A percentile compares a stretch with the other conserved stretches of the same genome.
phyloP scores from a whole-genome alignment of 2,888 invertebrate species.

The Dromius quadrimaculatus region DNA sequence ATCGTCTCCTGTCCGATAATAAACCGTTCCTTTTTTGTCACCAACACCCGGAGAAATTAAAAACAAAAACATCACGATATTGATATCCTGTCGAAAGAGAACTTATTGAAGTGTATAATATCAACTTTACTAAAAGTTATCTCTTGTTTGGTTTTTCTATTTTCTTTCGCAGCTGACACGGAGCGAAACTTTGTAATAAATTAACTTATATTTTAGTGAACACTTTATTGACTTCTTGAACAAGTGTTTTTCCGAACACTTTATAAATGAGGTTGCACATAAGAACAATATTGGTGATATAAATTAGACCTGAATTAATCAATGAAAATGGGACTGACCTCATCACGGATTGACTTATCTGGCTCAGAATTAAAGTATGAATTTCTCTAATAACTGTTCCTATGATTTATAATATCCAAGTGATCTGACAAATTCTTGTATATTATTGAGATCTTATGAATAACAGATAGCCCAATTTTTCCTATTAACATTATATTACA shows the following conservation, averaged over 20 bases:
- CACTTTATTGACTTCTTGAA: background rate
- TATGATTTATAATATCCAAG: too few species aligned
- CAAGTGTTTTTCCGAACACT: too few species aligned
- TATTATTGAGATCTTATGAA: too few species aligned
- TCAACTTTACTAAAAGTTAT: constrained; percentile 31
- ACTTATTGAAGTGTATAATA: constrained; percentile 24
- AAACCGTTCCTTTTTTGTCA: constrained; percentile 10
- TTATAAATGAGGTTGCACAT: too few species aligned
- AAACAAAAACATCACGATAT: background rate
- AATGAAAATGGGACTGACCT: background rate
- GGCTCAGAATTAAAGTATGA: too few species aligned
- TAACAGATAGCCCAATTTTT: too few species aligned
- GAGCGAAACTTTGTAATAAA: constrained; percentile 24
- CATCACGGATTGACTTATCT: too few species aligned
- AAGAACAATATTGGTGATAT: background rate
- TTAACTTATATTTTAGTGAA: constrained; percentile 24
- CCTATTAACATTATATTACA: too few species aligned
- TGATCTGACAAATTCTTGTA: too few species aligned
- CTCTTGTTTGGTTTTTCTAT: constrained; percentile 5
- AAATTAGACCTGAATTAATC: background rate
- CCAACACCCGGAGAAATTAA: background rate
- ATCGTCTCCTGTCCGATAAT: constrained; percentile 15
- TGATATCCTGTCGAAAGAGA: background rate
- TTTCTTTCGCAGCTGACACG: constrained; percentile 4
- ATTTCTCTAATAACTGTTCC: too few species aligned